Evolutionary conservation across 2,113 vertebrate species (phyloP), one percentile per base, ranked within the genome.

Genomic region (Chaetodon auriga): DNA sequence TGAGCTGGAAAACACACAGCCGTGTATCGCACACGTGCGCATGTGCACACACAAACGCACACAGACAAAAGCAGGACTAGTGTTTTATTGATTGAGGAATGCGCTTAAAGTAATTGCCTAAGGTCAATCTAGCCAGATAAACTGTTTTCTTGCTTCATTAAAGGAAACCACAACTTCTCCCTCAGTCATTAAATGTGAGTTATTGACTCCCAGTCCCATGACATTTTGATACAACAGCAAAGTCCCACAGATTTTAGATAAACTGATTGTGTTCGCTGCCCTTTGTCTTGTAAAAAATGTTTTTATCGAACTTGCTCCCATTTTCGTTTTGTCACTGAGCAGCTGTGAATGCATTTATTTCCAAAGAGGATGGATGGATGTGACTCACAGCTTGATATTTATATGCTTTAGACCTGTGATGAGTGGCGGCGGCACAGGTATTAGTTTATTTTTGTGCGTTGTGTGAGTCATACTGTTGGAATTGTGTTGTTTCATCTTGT

Each of bases 61-160:
- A 14, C 72, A 62, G 53, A 78, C 45, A 78, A 6, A 74, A 55
- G 36, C 6, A 63, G 61, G 68, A 85, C 68, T 62, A 58, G 84
- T 71, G 63, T 84, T 76, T 69, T 90, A 94, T 94, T 90, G 93
- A 93, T 92, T 89, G 68, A 87, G 66, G 80, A 90, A 89, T 88
- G 84, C 58, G 89, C 91, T 90, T 90, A 85, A 92, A 89, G 90
- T 90, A 93, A 94, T 92, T 91, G 92, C 86, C 75, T 90, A 69
- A 85, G 88, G 91, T 92, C 90, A 94, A 85, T 89, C 84, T 57
- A 62, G 78, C 89, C 79, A 92, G 86, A 92, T 91, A 90, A 94
- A 94, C 90, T 85, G 87, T 89, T 93, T 90, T 93, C 85, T 83
- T 92, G 87, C 84, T 91, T 89, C 85, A 86, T 91, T 92, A 92